phyloP scores from a whole-genome alignment of 2,888 invertebrate genomes.

The Drosophila tanythrix region DNA sequence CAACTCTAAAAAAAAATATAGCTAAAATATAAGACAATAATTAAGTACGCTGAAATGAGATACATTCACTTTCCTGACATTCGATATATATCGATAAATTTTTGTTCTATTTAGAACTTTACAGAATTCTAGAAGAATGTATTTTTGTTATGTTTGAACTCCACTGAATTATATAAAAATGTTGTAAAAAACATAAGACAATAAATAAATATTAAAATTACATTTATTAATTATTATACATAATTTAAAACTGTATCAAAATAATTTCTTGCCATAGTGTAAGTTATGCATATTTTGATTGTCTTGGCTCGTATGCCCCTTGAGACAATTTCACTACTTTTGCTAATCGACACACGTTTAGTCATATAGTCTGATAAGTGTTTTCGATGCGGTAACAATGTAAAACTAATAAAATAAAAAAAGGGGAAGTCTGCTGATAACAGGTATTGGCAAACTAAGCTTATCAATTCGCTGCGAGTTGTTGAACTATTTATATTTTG shows the following conservation, averaged over 20 bases:
- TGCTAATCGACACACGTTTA: background rate
- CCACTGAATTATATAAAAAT: accelerated
- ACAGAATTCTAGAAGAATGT: background rate
- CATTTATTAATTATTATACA: too few species aligned
- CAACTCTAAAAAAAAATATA: too few species aligned
- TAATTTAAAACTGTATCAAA: too few species aligned
- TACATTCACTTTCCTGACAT: too few species aligned
- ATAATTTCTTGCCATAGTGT: too few species aligned
- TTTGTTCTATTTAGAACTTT: background rate
- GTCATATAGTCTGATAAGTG: background rate
- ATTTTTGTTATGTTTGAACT: background rate
- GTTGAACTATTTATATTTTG: background rate
- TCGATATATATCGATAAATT: background rate
- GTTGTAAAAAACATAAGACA: background rate
- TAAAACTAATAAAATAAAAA: background rate
- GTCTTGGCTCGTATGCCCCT: too few species aligned
- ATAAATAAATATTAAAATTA: background rate
- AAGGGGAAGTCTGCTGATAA: background rate
- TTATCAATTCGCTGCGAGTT: background rate
- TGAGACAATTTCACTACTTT: background rate
- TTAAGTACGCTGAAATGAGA: too few species aligned
- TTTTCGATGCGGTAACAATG: background rate
- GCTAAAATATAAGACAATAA: too few species aligned
- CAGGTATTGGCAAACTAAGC: background rate
- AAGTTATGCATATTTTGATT: too few species aligned